Conservation (phyloP, 2,797 vertebrate species). For the Cirrhinus molitorella region DNA sequence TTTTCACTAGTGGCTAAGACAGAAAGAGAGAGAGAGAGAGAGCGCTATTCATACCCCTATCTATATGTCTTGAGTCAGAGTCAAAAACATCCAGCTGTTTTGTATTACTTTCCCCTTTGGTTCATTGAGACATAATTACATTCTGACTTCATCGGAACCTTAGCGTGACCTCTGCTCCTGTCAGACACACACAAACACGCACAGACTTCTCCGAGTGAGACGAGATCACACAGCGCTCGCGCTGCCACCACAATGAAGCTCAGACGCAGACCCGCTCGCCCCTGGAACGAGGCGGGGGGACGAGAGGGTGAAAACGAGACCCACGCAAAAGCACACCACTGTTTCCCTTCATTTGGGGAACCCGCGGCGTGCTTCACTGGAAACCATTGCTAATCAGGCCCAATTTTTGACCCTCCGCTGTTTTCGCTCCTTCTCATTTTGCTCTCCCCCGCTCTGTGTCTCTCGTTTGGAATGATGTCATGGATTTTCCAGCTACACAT, state of each 20-base stretch:
- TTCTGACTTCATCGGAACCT: slow-evolving; percentile 88
- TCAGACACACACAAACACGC: slow-evolving; percentile 63
- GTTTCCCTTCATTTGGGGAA: slow-evolving; percentile 50
- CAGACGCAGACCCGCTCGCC: slow-evolving; percentile 79
- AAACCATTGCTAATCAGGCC: slow-evolving; percentile 80
- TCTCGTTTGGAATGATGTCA: slow-evolving; percentile 70
- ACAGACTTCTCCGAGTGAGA: slow-evolving; percentile 74
- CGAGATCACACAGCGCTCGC: slow-evolving; percentile 78
- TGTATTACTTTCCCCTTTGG: slow-evolving; percentile 86
- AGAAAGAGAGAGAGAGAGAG: slow-evolving; percentile 14
- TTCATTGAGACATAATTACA: slow-evolving; percentile 88
- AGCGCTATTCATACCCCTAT: slow-evolving; percentile 68
- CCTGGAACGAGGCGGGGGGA: slow-evolving; percentile 67
- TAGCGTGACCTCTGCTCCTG: slow-evolving; percentile 83
- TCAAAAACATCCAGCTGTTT: slow-evolving; percentile 82
- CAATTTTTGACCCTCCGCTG: slow-evolving; percentile 74
- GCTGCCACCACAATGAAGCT: slow-evolving; percentile 78
- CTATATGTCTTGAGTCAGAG: slow-evolving; percentile 78
- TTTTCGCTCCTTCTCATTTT: slow-evolving; percentile 65
- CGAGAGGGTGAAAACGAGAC: slow-evolving; percentile 71
- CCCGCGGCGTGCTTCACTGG: slow-evolving; percentile 72
- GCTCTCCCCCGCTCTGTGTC: slow-evolving; percentile 57
- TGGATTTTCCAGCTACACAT: slow-evolving; percentile 74
- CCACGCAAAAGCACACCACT: slow-evolving; percentile 64
- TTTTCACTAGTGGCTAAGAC: background rate